Base-by-base conservation (phyloP, 2,888 invertebrate species). In the Adelognathus sp. region DNA sequence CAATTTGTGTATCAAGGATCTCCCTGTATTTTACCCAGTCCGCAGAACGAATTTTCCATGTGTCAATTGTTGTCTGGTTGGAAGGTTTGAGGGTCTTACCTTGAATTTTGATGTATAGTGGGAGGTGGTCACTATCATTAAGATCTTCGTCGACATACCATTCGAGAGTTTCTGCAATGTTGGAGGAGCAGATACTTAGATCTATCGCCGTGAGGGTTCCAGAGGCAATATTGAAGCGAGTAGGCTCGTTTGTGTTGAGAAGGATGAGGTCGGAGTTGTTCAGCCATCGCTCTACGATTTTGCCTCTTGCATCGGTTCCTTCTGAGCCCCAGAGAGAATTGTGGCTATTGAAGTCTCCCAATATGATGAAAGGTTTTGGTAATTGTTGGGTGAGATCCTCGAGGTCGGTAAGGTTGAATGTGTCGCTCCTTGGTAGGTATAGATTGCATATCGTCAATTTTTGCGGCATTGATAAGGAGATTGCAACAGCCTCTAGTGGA, bases 321-420 rank as follows among this genome's bases (percentile, higher is more conserved):
- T 4, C 14, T 2, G 72, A 83, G 0, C 81, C 81, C 81, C 81
- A 81, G 1, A 74, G 6, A 0, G 14, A 16, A n/a, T 81, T 77
- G 21, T 83, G 66, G 24, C 73, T 67, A 46, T 83, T 85, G n/a
- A 85, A 83, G 52, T 84, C 83, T 14, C 85, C 85, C 16, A 82
- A 18, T 6, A 84, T 61, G 2, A 84, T 70, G 14, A 71, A 70
- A 3, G 83, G 83, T 39, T 69, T 67, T 4, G 83, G 82, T 11
- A 85, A 60, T 73, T 86, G 82, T 11, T 52, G 31, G 0, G 76
- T 60, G 6, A 78, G 29, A 41, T 76, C 29, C 18, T 78, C 33
- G 5, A 83, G 52, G 14, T 64, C 64, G 2, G 24, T 16, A 31
- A 16, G 29, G 4, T 21, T 58, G 5, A 72, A 11, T 3, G 21